Conservation (phyloP, 1,140 invertebrate genomes). For the Coelopa frigida region DNA sequence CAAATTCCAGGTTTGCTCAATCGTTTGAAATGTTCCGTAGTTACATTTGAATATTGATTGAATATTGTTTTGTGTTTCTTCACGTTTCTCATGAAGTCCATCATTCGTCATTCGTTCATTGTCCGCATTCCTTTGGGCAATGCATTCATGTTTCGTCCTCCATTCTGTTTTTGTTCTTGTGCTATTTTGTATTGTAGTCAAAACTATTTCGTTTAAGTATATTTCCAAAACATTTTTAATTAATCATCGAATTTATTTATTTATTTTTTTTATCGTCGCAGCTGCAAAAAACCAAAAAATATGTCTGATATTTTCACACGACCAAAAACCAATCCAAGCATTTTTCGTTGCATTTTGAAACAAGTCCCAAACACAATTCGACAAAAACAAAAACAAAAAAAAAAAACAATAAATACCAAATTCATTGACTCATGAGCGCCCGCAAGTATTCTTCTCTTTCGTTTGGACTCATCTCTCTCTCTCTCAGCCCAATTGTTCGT, state of each 20-base stretch:
- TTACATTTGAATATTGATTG: no score
- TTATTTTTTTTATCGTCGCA: neutral
- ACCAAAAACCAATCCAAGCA: no score
- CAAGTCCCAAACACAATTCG: no score
- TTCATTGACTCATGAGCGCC: neutral
- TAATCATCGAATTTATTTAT: neutral
- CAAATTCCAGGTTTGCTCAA: no score
- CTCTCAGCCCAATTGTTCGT: no score
- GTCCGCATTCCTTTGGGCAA: no score
- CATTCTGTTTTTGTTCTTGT: neutral
- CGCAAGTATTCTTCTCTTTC: neutral
- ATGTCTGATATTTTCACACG: no score
- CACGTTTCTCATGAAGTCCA: neutral
- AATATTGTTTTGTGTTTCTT: slow-evolving; percentile 1
- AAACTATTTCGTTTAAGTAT: neutral
- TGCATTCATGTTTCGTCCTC: no score
- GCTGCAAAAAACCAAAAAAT: neutral
- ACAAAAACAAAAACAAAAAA: slow-evolving; percentile 1
- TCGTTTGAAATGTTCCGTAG: no score
- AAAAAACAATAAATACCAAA: neutral
- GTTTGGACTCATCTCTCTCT: no score
- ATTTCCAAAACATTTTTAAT: neutral
- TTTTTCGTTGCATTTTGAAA: no score
- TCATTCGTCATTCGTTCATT: neutral
- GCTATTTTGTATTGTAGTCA: slow-evolving; percentile 1